A percentile compares a stretch with the other conserved stretches of the same genome.
Conservation (phyloP, 1,140 invertebrate genomes). For the Drosophila malerkotliana region DNA sequence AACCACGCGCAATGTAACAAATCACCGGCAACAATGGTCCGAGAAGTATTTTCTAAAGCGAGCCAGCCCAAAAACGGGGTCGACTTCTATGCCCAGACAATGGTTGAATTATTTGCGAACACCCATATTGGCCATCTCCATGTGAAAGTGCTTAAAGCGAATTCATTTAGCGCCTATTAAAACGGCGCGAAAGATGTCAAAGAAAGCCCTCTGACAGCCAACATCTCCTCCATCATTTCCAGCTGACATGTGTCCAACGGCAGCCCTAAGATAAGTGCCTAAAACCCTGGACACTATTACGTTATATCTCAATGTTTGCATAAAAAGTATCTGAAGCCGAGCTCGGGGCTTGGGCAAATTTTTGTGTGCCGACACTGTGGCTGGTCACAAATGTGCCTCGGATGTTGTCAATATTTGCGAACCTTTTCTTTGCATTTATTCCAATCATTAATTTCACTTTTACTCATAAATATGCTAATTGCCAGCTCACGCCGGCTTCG, state of each 20-base stretch:
- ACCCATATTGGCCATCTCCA: slow-evolving; percentile 21
- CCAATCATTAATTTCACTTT: slow-evolving; percentile 78
- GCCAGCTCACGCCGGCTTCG: slow-evolving; percentile 50
- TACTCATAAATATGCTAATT: slow-evolving; percentile 81
- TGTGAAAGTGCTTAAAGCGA: slow-evolving; percentile 62
- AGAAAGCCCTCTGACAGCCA: slow-evolving; percentile 49
- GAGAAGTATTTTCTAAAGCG: slow-evolving; percentile 48
- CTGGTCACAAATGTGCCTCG: slow-evolving; percentile 32
- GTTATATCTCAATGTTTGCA: slow-evolving; percentile 22
- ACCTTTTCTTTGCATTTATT: slow-evolving; percentile 57
- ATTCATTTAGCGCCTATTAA: slow-evolving; percentile 55
- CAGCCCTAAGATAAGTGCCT: slow-evolving; percentile 23
- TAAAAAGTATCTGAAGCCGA: slow-evolving; percentile 2
- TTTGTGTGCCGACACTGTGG: slow-evolving; percentile 43
- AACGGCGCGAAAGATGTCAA: slow-evolving; percentile 39
- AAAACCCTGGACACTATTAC: slow-evolving; percentile 34
- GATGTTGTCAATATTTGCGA: slow-evolving; percentile 71
- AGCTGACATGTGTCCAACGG: slow-evolving; percentile 51
- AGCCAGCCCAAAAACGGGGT: slow-evolving; percentile 29
- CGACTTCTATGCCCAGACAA: slow-evolving; percentile 50
- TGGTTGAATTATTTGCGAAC: slow-evolving; percentile 29
- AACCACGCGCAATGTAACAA: slow-evolving; percentile 57
- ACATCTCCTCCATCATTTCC: slow-evolving; percentile 33
- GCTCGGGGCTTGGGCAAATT: slow-evolving; percentile 28
- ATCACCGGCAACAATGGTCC: slow-evolving; percentile 41